Base-by-base conservation (phyloP, 2,888 invertebrate species). In the Frankliniella fusca region DNA sequence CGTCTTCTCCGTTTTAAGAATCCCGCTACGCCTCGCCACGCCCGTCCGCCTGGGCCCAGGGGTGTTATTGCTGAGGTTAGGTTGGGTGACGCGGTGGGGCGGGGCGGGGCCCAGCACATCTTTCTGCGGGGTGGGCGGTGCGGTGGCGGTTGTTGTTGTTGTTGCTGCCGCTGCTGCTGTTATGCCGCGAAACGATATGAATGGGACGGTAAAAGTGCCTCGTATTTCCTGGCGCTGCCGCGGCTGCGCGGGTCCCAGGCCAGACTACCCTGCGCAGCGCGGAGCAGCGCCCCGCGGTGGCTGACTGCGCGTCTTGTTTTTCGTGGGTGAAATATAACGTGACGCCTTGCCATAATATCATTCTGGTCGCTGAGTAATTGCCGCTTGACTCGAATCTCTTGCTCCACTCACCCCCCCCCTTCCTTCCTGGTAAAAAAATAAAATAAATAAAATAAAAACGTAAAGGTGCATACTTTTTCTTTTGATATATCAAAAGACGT, bases 121-220 rank as follows among this genome's bases (percentile, higher is more conserved):
- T 23, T 70, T 70, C 70, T 23, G 70, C 27, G 70, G 70, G 23
- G 3, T 12, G 70, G 23, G n/a, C 20, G n/a, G 65, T n/a, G 20
- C n/a, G 70, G 70, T 7, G 23, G 23, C 70, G 27, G 23, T 27
- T 0, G 23, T 27, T 23, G 27, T 76, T 76, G 70, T 76, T 76
- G 70, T 7, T 38, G 23, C 12, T 11, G 27, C 27, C 27, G 70
- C 12, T 11, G 27, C 27, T 76, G 70, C 27, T 76, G 70, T 76
- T 76, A 76, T 76, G 70, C 70, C 70, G 70, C n/a, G 23, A 27
- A 61, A 61, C 61, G 61, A 61, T 61, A 61, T 76, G 70, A 76
- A 76, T 76, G 70, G 70, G 70, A 76, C 70, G 70, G 70, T 76
- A 27, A 76, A 76, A 76, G 70, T 76, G 70, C 70, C 70, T 23